Base-by-base conservation (phyloP, 2,113 vertebrate genomes). In the Colossoma macropomum region DNA sequence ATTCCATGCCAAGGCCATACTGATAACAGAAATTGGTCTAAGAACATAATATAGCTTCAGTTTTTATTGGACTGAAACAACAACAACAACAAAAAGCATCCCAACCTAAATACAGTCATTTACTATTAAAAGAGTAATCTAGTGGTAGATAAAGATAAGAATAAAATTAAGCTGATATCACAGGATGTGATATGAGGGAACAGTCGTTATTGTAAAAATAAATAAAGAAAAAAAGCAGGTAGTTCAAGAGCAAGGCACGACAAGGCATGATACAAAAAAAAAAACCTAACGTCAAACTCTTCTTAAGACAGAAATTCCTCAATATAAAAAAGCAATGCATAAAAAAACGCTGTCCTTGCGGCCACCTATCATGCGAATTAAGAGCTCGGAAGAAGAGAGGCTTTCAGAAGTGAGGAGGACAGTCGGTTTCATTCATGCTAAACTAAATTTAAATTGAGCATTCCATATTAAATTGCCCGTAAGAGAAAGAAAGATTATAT, bases 261-360 rank as follows among this genome's bases (percentile, higher is more conserved):
- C 32, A 54, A 69, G 23, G 9, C 50, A 30, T 0, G 15, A 1
- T 30, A 7, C 52, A n/a, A 79, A 52, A 54, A 19, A 56, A 23
- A 68, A 5, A 54, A 34, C 9, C 10, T 3, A 30, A 32, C 11
- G 19, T 9, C 32, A 60, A 45, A 54, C 23, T 19, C 23, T 68
- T 38, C 21, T 50, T 54, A 69, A 80, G 38, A 41, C n/a, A 62
- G 25, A 72, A 60, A 72, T 41, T 70, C 23, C 34, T 71, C 10
- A 38, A 41, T 27, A 79, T 34, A 25, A 41, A 45, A 72, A 60
- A 54, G 15, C 21, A 70, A 45, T 45, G 17, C 32, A 41, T 41
- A 41, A 59, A 17, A 71, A 71, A 27, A 23, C 41, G 13, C 30
- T 71, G 34, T 60, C 32, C 19, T 45, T 48, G 50, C 3, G 16